Base-by-base conservation (phyloP, 2,888 invertebrate genomes). In the Clitarchus hookeri region DNA sequence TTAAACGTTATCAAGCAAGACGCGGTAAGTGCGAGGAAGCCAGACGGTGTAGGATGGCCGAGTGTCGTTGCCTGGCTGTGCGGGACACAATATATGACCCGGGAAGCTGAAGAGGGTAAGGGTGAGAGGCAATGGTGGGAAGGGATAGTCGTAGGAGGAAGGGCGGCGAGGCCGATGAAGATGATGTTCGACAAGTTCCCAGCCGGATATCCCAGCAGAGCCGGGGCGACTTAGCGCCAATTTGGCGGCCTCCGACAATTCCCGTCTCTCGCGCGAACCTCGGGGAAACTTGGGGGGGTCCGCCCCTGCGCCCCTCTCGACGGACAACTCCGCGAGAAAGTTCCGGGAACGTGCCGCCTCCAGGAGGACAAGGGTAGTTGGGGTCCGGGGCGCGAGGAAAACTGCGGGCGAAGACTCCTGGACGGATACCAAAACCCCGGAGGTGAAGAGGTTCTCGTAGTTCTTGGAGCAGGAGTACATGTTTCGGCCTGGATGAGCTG, bases 161-260 rank as follows among this genome's bases (percentile, higher is more conserved):
- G 13, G n/a, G 65, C 23, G 8, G 65, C n/a, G 65, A 65, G 65
- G 65, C 19, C 65, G 65, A 65, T 65, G 65, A 65, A 19, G 65
- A 65, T 65, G 65, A 65, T 65, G 65, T 65, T 65, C 65, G 65
- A 65, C 65, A 65, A 65, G 65, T 65, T 65, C 3, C 65, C 65
- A 65, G 65, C 65, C n/a, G 8, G 8, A 65, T 6, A 65, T 65
- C 65, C 65, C 65, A 65, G n/a, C 65, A 65, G 65, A 65, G 65
- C 65, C 65, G 65, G 65, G 65, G 65, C 65, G 65, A 65, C 65
- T 65, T 65, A 65, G 65, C 65, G 65, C 65, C 65, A 65, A 65
- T 65, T 65, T 65, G 65, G 65, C n/a, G 48, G 48, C 48, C 48
- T 8, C 48, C 48, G 48, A 48, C 48, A 48, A 48, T 48, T 48